Base-by-base conservation (phyloP, 2,113 vertebrate species). In the Hiodon tergisus region DNA sequence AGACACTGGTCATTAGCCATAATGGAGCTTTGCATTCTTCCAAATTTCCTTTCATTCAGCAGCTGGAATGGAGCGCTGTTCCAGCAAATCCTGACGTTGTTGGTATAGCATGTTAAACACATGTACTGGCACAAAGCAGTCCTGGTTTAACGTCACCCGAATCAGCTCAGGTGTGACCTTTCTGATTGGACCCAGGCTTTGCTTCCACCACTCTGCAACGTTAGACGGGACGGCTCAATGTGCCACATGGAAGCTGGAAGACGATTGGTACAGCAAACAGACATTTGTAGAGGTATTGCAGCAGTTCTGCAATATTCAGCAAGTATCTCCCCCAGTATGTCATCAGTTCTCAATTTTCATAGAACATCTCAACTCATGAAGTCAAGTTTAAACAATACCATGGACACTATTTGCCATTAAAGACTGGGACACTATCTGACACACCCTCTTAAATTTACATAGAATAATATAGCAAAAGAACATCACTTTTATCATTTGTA, bases 101-200 rank as follows among this genome's bases (percentile, higher is more conserved):
- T 77, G 78, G 53, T 4, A 50, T 48, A 72, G 52, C 76, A 31
- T 69, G 78, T 82, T 79, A 81, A 79, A 83, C 85, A 31, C 31
- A 60, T 80, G 87, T 70, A 80, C 71, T 65, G n/a, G 77, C 84
- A 81, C 69, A 84, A 75, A 67, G 69, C 17, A 17, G 67, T 4
- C 71, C 76, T 76, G 74, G 78, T 86, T 82, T 74, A 80, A 77
- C 80, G 82, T 61, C 81, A 66, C 75, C 72, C 13, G n/a, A 66
- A 67, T 76, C 54, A 79, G 54, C 77, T 81, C 69, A 78, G 69
- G 71, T 73, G 62, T 59, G 79, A 73, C n/a, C 2, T 62, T 81
- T 2, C 77, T 77, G 77, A 85, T 79, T 76, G 54, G 62, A 16
- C 50, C 76, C 76, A 68, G 81, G 79, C 71, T 79, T 75, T 77